Base-by-base conservation (phyloP, 1,140 invertebrate genomes). In the Scaptomyza pallida region DNA sequence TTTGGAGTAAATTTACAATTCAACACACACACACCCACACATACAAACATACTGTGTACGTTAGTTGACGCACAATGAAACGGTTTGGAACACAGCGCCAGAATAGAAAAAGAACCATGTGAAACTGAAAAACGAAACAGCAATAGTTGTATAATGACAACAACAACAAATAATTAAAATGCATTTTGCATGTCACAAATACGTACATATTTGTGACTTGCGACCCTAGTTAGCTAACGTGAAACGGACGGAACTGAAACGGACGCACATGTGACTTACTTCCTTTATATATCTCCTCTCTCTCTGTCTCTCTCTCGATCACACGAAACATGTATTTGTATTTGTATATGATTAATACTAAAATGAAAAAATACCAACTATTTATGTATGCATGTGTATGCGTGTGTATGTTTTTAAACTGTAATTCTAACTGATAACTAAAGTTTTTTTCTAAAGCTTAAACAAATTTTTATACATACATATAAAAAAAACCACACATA, bases 1-100 rank as follows among this genome's bases (percentile, higher is more conserved):
- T 72, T 72, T 72, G 48, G 61, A 72, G 54, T 52, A 59, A 65
- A 45, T 72, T 72, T 72, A 72, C 69, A 70, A 70, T 3, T n/a
- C n/a, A n/a, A 55, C 35, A 9, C 23, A 30, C 9, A 56, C 16
- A 54, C 33, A 16, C 43, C 45, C 2, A 37, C 19, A 45, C 16
- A 26, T n/a, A 60, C 33, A 60, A 13, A 19, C 33, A 50, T 21
- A 51, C 9, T 23, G 30, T 43, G 43, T 61, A 17, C 52, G 61
- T 71, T 71, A 30, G 43, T 50, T 26, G 44, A 57, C 51, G 60
- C 67, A 55, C 68, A 68, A 70, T 43, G 47, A 57, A 19, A 23
- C 15, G 48, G 19, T 15, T 16, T 12, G 55, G 50, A 57, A n/a
- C n/a, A 12, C 12, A n/a, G 5, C 37, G 37, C 16, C 19, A 40